Evolutionary conservation across 1,140 invertebrate genomes (phyloP).

Genomic region (Colletes latitarsis): DNA sequence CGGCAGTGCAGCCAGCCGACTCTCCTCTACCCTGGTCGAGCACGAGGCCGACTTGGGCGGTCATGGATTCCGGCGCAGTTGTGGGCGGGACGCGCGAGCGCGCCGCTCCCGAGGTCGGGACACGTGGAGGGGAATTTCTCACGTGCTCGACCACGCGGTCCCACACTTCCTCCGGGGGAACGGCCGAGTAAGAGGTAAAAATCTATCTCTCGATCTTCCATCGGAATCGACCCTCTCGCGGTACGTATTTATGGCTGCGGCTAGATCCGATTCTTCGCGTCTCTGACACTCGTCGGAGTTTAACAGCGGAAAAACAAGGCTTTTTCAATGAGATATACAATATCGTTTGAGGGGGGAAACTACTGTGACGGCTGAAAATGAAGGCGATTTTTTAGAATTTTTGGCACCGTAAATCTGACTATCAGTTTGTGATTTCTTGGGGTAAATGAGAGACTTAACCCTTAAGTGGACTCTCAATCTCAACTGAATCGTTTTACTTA

Average conservation of each 20-base stretch:
- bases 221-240: background rate
- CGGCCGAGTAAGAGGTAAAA: slow-evolving; percentile 36
- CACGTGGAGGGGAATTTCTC: slow-evolving; percentile 69
- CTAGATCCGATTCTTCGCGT: background rate
- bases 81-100: slow-evolving; percentile 73
- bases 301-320: no score
- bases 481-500: no score
- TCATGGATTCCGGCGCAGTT: slow-evolving; percentile 65
- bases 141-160: slow-evolving; percentile 78
- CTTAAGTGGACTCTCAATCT: no score
- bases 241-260: background rate
- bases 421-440: no score
- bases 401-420: no score
- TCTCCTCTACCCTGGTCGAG: slow-evolving; percentile 55
- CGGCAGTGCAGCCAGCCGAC: slow-evolving; percentile 70
- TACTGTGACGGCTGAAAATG: no score
- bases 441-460: no score
- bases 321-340: no score
- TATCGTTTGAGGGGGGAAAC: no score
- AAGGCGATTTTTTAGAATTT: no score
- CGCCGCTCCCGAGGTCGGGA: slow-evolving; percentile 40
- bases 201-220: background rate
- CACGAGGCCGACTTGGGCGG: slow-evolving; percentile 64
- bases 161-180: slow-evolving; percentile 35
- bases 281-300: no score